Evolutionary conservation across 2,888 invertebrate species (phyloP).

Genomic region (Microplitis deprimator): DNA sequence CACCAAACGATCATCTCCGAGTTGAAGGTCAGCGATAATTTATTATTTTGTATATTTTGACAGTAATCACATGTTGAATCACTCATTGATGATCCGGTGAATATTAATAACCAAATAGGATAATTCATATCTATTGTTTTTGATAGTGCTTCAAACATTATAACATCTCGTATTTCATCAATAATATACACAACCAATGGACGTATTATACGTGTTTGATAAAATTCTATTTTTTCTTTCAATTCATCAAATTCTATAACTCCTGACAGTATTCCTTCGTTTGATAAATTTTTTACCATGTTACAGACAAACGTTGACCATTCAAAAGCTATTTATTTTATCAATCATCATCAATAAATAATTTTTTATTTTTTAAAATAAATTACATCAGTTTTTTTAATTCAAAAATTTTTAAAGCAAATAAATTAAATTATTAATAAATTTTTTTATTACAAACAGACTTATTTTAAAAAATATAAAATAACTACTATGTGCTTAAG

Average conservation of each 20-base stretch:
- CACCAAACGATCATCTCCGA: conserved; percentile 60
- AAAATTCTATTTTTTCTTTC: conserved; percentile 22
- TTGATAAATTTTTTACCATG: conserved; percentile 53
- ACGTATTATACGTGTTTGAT: conserved; percentile 42
- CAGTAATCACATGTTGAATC: conserved; percentile 47
- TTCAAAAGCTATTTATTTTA: conserved; percentile 30
- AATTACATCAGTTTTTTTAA: not conserved
- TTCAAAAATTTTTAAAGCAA: too few species aligned
- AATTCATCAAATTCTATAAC: conserved; percentile 44
- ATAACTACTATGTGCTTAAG: too few species aligned
- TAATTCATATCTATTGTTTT: conserved; percentile 45
- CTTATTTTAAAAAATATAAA: too few species aligned
- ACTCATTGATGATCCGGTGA: conserved; percentile 41
- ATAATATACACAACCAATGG: conserved; percentile 57
- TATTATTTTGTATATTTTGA: conserved; percentile 49
- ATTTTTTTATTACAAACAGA: too few species aligned
- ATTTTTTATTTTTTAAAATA: not conserved
- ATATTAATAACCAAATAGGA: conserved; percentile 60
- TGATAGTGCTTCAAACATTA: conserved; percentile 49
- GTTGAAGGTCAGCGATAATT: conserved; percentile 55
- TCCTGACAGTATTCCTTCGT: conserved; percentile 41
- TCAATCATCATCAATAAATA: not conserved
- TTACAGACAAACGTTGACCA: conserved; percentile 43
- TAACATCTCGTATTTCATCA: conserved; percentile 42
- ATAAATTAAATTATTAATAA: too few species aligned